Evolutionary conservation across 2,113 vertebrate species (phyloP), one percentile per base, ranked within the genome.

Genomic region (Macquaria australasica): DNA sequence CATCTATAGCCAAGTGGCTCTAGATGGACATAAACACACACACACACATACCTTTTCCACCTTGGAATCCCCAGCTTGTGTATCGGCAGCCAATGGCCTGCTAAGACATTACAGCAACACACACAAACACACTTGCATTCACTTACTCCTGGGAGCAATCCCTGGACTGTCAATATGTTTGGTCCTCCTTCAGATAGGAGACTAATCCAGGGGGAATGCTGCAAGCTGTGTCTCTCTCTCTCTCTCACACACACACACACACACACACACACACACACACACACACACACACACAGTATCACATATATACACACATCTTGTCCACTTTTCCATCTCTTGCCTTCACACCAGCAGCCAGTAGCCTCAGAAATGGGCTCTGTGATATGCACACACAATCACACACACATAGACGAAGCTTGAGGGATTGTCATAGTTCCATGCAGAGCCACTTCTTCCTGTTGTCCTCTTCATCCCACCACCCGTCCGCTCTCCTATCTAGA

Each of bases 121-220:
- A 86, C 87, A 77, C 62, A 74, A 55, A 86, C 83, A 84, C 83
- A 81, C 79, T 87, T 79, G 51, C 90, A 90, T 90, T 87, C 89
- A 91, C 84, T 73, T 81, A 87, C 89, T 92, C 87, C 90, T 91
- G 94, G 94, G 92, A 91, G 91, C 90, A 92, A 94, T 94, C 92
- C 93, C 94, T 95, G 93, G 91, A 92, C 94, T 89, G 91, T 93
- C 95, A 95, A 95, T 94, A 95, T 96, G 94, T 95, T 95, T 95
- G 95, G 95, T 94, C 87, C 90, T 92, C 63, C 89, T 93, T 92
- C 93, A 93, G 93, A 95, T 93, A 93, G 91, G 90, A 94, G 88
- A 87, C 92, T 92, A 90, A 95, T 95, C 95, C 93, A 93, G 84
- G 62, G 95, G 94, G 95, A 95, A 94, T 93, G 93, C 93, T 89